Evolutionary conservation across 2,888 invertebrate species (phyloP).

Genomic region (Automeris io): DNA sequence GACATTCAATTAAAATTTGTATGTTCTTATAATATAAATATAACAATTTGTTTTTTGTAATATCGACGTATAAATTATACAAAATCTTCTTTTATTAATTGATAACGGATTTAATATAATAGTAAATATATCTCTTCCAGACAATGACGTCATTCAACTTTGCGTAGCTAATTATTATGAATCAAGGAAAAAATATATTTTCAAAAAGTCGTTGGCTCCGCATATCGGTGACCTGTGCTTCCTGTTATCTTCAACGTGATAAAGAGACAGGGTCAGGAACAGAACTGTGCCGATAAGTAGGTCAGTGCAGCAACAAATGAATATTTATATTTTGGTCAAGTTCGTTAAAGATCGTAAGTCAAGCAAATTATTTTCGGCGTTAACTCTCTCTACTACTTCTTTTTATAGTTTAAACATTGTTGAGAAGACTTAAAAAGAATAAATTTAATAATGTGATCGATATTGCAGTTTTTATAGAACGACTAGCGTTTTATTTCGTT

Average conservation of each 20-base stretch:
- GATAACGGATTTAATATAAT: conserved; percentile 4
- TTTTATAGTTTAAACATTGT: too few species aligned
- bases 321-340: conserved; percentile 57
- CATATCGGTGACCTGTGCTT: conserved; percentile 54
- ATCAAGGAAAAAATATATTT: conserved; percentile 53
- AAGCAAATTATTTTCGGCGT: not conserved
- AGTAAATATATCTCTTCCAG: conserved; percentile 9
- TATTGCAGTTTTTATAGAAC: too few species aligned
- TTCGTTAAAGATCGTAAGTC: conserved; percentile 35
- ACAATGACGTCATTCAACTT: conserved; percentile 33
- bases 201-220: conserved; percentile 63
- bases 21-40: too few species aligned
- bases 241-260: conserved; percentile 47
- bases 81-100: not conserved
- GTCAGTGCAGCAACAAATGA: conserved; percentile 56
- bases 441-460: too few species aligned
- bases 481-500: too few species aligned
- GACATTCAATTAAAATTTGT: too few species aligned
- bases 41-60: too few species aligned
- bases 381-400: not conserved
- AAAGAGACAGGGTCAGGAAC: conserved; percentile 53
- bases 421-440: too few species aligned
- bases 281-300: conserved; percentile 53
- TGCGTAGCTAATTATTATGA: conserved; percentile 31
- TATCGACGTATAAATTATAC: not conserved